Percentiles rank a stretch among this genome's conserved stretches.
phyloP scores from a whole-genome alignment of 2,888 invertebrate genomes.

The Aromia moschata region DNA sequence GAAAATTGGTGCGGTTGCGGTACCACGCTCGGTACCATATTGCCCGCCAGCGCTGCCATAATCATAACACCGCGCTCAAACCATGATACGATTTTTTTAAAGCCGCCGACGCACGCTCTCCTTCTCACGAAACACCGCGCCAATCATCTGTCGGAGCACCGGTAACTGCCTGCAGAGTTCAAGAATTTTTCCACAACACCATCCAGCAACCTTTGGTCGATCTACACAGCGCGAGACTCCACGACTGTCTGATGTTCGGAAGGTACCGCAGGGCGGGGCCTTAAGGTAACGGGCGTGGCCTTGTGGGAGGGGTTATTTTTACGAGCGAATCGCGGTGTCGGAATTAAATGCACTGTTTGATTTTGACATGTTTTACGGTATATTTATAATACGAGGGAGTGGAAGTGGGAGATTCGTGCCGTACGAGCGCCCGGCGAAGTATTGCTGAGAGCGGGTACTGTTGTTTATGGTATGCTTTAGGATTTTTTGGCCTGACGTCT shows the following conservation, averaged over 20 bases:
- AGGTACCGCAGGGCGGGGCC: slow-evolving; percentile 56
- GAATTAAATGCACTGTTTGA: slow-evolving; percentile 47
- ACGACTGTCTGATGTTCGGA: slow-evolving; percentile 56
- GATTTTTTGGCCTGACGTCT: slow-evolving; percentile 57
- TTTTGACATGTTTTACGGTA: slow-evolving; percentile 58
- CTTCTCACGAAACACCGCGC: slow-evolving; percentile 12
- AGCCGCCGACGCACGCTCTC: slow-evolving; percentile 16
- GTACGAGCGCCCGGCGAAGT: slow-evolving; percentile 24
- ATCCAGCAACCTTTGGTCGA: slow-evolving; percentile 44
- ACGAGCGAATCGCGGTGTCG: slow-evolving; percentile 52
- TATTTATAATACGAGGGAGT: slow-evolving; percentile 55
- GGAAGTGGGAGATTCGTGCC: slow-evolving; percentile 51
- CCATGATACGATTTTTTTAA: background rate
- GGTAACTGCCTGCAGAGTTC: background rate
- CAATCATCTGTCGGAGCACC: slow-evolving; percentile 16
- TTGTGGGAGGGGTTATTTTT: slow-evolving; percentile 41
- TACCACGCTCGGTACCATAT: slow-evolving; percentile 51
- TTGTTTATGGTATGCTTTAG: slow-evolving; percentile 39
- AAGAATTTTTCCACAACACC: slow-evolving; percentile 20
- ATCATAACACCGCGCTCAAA: slow-evolving; percentile 21
- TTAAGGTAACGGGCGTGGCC: slow-evolving; percentile 43
- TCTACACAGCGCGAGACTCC: slow-evolving; percentile 57
- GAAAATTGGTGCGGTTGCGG: slow-evolving; percentile 53
- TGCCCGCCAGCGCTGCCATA: slow-evolving; percentile 54
- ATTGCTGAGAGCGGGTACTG: slow-evolving; percentile 44